Percentiles rank a stretch among this genome's conserved stretches.
Evolutionary conservation across 92 coral and sea anemone species (phyloP).

Genomic region (Chrysogorgia sp.): DNA sequence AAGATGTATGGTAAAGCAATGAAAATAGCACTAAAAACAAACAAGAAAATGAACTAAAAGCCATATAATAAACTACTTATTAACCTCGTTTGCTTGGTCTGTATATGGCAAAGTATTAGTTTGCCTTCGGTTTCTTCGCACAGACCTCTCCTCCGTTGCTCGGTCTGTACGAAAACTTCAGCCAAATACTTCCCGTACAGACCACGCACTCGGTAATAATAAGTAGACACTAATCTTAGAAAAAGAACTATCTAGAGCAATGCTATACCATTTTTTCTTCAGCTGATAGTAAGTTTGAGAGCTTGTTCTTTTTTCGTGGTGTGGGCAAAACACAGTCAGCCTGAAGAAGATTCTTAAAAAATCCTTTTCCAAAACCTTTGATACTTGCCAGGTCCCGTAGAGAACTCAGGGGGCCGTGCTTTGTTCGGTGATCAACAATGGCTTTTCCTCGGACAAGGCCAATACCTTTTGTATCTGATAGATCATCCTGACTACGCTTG

Average conservation of each 20-base stretch:
- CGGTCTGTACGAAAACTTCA: no score
- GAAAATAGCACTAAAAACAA: no score
- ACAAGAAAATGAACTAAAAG: no score
- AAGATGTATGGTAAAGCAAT: no score
- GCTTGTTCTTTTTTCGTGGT: conserved; percentile 65
- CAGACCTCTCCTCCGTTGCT: no score
- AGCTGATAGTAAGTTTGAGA: conserved; percentile 61
- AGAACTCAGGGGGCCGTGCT: conserved; percentile 67
- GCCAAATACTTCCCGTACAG: no score
- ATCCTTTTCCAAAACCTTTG: conserved; percentile 88
- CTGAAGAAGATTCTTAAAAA: conserved; percentile 75
- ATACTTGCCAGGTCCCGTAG: conserved; percentile 67
- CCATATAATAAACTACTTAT: no score
- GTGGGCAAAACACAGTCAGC: conserved; percentile 66
- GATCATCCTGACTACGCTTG: conserved; percentile 75
- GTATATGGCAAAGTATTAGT: no score
- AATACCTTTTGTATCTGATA: conserved; percentile 78
- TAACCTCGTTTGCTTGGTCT: no score
- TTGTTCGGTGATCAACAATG: conserved; percentile 66
- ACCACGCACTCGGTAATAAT: neutral
- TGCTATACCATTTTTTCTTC: conserved; percentile 67
- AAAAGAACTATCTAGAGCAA: neutral
- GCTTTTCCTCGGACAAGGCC: conserved; percentile 80
- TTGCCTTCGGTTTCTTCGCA: no score
- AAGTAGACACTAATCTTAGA: neutral